These are phyloP conservation scores for Escarpia spicata DNA, from an alignment of 2,888 invertebrate species.

Conservation along the genomic window DNA sequence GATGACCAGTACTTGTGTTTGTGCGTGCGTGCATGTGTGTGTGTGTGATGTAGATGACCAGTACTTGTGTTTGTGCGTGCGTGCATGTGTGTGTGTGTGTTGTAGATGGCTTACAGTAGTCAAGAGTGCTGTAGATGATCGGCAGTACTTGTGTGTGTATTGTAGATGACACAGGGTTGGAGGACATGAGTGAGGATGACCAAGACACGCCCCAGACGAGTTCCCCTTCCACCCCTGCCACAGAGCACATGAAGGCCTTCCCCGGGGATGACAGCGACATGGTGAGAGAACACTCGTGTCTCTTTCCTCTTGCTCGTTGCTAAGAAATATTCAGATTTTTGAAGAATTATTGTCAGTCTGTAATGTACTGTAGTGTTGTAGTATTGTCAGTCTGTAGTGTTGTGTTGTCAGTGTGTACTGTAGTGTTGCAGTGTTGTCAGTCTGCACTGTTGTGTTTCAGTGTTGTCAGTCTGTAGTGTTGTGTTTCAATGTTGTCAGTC, in stretches of 20 bases:
- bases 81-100: not conserved
- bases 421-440: too few species aligned
- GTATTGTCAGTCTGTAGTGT: too few species aligned
- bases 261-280: slow-evolving; percentile 20
- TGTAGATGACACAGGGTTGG: slow-evolving; percentile 2
- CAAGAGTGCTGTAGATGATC: not conserved
- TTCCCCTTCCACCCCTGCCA: slow-evolving; percentile 23
- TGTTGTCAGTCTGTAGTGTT: too few species aligned
- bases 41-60: not conserved
- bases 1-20: not conserved
- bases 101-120: not conserved
- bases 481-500: too few species aligned
- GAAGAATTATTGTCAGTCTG: too few species aligned
- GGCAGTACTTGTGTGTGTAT: not conserved
- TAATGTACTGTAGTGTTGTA: too few species aligned
- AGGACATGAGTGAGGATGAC: slow-evolving; percentile 11
- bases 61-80: not conserved
- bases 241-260: slow-evolving; percentile 30
- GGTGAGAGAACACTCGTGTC: not conserved
- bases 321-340: too few species aligned
- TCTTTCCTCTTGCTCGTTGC: not conserved
- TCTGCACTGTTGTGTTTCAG: too few species aligned
- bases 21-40: not conserved
- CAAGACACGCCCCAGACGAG: not conserved
- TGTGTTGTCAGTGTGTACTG: too few species aligned